phyloP scores from a whole-genome alignment of 2,888 invertebrate genomes.

The Ypsolopha sequella region DNA sequence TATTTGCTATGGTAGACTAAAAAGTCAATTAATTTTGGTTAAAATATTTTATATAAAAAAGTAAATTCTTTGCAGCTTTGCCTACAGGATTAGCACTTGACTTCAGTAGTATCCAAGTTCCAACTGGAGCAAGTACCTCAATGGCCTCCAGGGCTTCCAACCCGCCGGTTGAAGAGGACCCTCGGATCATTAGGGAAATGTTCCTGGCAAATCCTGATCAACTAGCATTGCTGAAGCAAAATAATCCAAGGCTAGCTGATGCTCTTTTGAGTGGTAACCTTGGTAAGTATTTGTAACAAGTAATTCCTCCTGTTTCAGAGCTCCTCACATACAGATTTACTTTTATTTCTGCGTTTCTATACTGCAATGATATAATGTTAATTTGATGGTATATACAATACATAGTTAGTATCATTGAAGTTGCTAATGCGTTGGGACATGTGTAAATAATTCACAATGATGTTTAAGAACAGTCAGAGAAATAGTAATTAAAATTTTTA shows the following conservation, averaged over 20 bases:
- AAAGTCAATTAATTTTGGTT: conserved; percentile 5
- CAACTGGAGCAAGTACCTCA: conserved; percentile 52
- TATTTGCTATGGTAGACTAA: conserved; percentile 6
- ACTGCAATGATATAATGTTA: too few species aligned
- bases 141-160: conserved; percentile 34
- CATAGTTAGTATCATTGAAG: too few species aligned
- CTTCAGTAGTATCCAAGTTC: conserved; percentile 89
- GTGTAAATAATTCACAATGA: too few species aligned
- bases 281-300: conserved; percentile 69
- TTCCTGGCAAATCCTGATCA: conserved; percentile 92
- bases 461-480: too few species aligned
- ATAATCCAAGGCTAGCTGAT: conserved; percentile 93
- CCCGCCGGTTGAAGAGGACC: conserved; percentile 79
- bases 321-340: too few species aligned
- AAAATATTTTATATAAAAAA: conserved; percentile 11
- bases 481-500: too few species aligned
- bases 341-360: too few species aligned
- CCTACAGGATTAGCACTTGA: conserved; percentile 76
- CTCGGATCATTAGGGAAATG: conserved; percentile 86
- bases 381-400: too few species aligned
- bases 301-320: too few species aligned
- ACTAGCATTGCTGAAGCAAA: conserved; percentile 89
- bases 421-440: too few species aligned
- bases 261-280: conserved; percentile 88
- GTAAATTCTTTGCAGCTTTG: conserved; percentile 35